Conservation (phyloP, 1,140 invertebrate species). For the Brachionus rubens region DNA sequence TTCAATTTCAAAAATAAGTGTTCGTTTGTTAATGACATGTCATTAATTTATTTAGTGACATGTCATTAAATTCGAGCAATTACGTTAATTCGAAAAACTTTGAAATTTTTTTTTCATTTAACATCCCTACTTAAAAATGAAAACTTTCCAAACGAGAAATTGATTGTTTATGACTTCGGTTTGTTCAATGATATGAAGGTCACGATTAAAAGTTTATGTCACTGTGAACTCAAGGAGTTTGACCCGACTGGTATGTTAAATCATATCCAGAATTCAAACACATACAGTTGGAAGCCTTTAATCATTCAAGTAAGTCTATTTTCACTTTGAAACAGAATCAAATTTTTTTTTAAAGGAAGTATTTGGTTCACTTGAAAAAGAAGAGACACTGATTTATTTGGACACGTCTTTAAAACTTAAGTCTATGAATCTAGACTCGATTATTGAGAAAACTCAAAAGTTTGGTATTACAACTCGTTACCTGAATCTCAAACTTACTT, state of each 20-base stretch:
- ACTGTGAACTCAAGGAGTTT: not conserved
- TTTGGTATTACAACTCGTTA: not conserved
- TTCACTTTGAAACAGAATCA: too few relatives aligned
- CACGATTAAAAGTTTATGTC: not conserved
- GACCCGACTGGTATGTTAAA: too few relatives aligned
- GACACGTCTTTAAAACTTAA: slow-evolving; percentile 12
- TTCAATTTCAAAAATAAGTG: too few relatives aligned
- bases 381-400: not conserved
- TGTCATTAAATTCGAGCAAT: too few relatives aligned
- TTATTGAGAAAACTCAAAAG: not conserved
- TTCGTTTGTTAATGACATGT: too few relatives aligned
- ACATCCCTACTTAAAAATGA: not conserved
- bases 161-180: not conserved
- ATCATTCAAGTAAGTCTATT: not conserved
- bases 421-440: not conserved
- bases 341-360: not conserved
- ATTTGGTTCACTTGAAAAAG: not conserved
- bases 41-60: too few relatives aligned
- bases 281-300: not conserved
- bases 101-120: too few relatives aligned
- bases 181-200: not conserved
- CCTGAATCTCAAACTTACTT: not conserved
- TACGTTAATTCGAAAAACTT: too few relatives aligned
- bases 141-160: not conserved
- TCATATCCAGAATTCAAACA: not conserved